phyloP scores from a whole-genome alignment of 2,888 invertebrate genomes.

The Drosophila quinaria region DNA sequence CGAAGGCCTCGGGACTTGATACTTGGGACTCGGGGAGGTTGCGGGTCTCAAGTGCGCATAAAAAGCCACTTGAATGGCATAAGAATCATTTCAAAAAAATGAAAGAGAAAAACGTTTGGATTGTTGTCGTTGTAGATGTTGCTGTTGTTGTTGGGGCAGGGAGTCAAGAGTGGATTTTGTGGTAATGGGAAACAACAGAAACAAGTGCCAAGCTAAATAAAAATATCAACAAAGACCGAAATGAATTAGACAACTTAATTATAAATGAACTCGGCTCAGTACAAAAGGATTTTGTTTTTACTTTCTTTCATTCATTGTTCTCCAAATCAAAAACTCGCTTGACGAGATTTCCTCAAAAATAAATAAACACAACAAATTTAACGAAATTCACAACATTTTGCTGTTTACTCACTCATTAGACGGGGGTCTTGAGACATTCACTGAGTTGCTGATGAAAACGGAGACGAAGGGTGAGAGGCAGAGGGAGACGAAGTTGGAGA shows the following conservation, averaged over 20 bases:
- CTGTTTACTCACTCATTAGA: slow-evolving; percentile 79
- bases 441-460: not conserved
- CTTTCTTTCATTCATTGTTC: slow-evolving; percentile 37
- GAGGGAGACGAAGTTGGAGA: not conserved
- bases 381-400: slow-evolving; percentile 58
- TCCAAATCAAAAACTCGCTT: slow-evolving; percentile 33
- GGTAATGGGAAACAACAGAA: slow-evolving; percentile 66
- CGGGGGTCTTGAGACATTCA: slow-evolving; percentile 39
- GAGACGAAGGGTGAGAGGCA: not conserved
- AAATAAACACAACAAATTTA: slow-evolving; percentile 12
- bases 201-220: slow-evolving; percentile 52
- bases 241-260: slow-evolving; percentile 84
- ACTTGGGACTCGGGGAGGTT: slow-evolving; percentile 4
- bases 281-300: slow-evolving; percentile 74
- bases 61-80: slow-evolving; percentile 74
- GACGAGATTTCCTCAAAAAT: slow-evolving; percentile 21
- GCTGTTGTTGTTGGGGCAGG: slow-evolving; percentile 9
- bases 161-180: slow-evolving; percentile 77
- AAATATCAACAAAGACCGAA: slow-evolving; percentile 57
- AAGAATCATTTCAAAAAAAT: slow-evolving; percentile 75
- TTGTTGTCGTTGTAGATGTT: slow-evolving; percentile 47
- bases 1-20: slow-evolving; percentile 29
- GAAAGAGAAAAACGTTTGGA: slow-evolving; percentile 66
- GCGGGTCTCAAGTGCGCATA: slow-evolving; percentile 71
- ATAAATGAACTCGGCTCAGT: slow-evolving; percentile 72